Conservation (phyloP, 2,888 invertebrate species). For the Tenthredo amoena region DNA sequence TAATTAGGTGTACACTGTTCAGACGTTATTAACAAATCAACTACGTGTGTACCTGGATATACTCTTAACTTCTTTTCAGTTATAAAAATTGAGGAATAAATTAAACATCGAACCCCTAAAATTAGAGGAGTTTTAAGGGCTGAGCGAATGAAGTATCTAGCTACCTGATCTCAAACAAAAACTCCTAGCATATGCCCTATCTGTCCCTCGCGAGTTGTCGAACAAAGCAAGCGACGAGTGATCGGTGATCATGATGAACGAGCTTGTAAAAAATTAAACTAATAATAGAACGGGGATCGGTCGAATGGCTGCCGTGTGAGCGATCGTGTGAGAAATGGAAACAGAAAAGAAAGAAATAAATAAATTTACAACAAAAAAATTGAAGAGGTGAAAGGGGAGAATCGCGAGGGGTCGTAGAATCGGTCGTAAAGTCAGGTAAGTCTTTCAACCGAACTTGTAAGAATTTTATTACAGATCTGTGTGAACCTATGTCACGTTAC, state of each 20-base stretch:
- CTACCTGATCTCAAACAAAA: slow-evolving; percentile 44
- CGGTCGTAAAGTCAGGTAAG: background rate
- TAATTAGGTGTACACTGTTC: background rate
- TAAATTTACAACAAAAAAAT: background rate
- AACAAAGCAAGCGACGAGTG: slow-evolving; percentile 59
- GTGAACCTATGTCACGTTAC: background rate
- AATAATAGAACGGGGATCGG: slow-evolving; percentile 60
- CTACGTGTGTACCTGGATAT: background rate
- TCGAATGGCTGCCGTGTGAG: slow-evolving; percentile 8
- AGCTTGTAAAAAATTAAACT: slow-evolving; percentile 56
- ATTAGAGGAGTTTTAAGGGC: background rate
- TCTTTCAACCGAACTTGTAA: background rate
- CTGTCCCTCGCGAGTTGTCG: slow-evolving; percentile 43
- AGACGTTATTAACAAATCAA: background rate
- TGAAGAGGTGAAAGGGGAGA: background rate
- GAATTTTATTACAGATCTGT: background rate
- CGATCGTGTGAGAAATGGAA: slow-evolving; percentile 6
- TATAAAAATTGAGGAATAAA: background rate
- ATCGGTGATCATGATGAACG: slow-evolving; percentile 65
- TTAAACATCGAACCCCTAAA: slow-evolving; percentile 2
- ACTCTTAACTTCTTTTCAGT: background rate
- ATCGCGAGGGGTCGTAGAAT: background rate
- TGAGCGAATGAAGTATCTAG: slow-evolving; percentile 9
- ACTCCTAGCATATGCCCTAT: slow-evolving; percentile 40
- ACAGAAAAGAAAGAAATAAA: background rate